A percentile compares a stretch with the other conserved stretches of the same genome.
Evolutionary conservation across 2,888 invertebrate species (phyloP).

Genomic region (Tipula unca): DNA sequence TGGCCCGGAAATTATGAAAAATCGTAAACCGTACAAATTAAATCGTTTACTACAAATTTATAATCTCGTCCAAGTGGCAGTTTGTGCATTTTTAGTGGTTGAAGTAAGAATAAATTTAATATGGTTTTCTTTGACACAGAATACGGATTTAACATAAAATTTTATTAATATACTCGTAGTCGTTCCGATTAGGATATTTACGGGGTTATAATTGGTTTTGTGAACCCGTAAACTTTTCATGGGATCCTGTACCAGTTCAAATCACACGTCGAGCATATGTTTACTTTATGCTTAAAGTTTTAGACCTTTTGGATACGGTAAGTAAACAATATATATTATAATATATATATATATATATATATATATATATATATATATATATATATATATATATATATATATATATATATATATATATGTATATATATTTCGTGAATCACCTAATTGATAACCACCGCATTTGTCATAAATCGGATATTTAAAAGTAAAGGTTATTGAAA

Average conservation of each 20-base stretch:
- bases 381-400: too few species aligned
- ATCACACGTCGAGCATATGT: constrained; percentile 46
- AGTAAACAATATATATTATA: constrained; percentile 29
- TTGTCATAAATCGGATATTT: too few species aligned
- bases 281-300: constrained; percentile 59
- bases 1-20: constrained; percentile 65
- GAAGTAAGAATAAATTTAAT: constrained; percentile 41
- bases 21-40: constrained; percentile 54
- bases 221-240: constrained; percentile 32
- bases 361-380: too few species aligned
- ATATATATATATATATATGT: too few species aligned
- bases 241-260: constrained; percentile 38
- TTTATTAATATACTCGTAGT: background rate
- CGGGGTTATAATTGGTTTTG: constrained; percentile 33
- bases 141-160: background rate
- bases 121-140: background rate
- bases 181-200: constrained; percentile 23
- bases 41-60: constrained; percentile 56
- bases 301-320: constrained; percentile 64
- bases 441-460: too few species aligned
- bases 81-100: constrained; percentile 48
- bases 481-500: too few species aligned
- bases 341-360: too few species aligned
- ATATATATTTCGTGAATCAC: too few species aligned
- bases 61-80: constrained; percentile 56